Percentiles rank a stretch among this genome's conserved stretches.
Evolutionary conservation across 2,113 vertebrate genomes (phyloP).

Genomic region (Siniperca chuatsi): DNA sequence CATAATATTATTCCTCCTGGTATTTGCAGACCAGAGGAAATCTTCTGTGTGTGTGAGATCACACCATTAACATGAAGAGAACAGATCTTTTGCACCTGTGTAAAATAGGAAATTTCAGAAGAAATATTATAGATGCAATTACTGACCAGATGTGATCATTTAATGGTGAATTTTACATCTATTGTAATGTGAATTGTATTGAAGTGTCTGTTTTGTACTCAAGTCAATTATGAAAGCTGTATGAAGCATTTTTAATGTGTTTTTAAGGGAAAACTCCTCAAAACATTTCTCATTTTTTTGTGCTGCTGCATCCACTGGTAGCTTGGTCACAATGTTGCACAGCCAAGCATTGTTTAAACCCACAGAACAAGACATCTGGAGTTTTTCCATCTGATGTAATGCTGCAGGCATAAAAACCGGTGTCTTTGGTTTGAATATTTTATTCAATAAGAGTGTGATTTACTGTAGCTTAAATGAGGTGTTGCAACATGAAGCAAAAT

Average conservation of each 20-base stretch:
- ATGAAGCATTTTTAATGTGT: background rate
- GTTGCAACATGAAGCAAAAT: constrained; percentile 2
- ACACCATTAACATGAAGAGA: constrained; percentile 3
- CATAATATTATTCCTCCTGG: constrained; percentile 55
- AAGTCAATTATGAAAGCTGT: background rate
- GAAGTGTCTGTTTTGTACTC: background rate
- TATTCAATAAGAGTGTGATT: background rate
- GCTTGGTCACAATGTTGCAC: constrained; percentile 17
- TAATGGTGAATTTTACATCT: background rate
- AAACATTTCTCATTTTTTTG: constrained; percentile 1
- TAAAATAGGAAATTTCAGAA: background rate
- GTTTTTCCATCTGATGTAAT: constrained; percentile 73
- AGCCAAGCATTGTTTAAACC: constrained; percentile 64
- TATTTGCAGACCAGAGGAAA: constrained; percentile 20
- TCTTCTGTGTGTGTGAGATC: constrained; percentile 26
- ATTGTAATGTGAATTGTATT: background rate
- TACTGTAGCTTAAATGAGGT: background rate
- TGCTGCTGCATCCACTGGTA: background rate
- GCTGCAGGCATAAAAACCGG: constrained; percentile 16
- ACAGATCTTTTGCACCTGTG: background rate
- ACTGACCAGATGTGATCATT: background rate
- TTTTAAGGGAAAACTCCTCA: background rate
- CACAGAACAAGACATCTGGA: constrained; percentile 59
- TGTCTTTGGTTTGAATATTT: background rate
- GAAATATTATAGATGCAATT: background rate